phyloP scores from a whole-genome alignment of 2,888 invertebrate genomes.

The Polietes domitor region DNA sequence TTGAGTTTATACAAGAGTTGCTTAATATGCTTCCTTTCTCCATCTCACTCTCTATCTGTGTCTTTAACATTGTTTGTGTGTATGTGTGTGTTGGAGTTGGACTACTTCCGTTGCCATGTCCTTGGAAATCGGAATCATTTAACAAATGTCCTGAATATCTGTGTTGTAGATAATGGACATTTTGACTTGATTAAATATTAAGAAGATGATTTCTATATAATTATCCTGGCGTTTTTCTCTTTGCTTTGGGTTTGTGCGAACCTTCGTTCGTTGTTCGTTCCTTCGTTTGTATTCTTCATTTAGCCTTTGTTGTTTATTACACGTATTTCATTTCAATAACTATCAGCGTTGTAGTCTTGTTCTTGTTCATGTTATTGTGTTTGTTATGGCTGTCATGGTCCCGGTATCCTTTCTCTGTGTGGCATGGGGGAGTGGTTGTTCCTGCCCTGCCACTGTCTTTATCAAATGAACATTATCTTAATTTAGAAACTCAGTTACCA shows the following conservation, averaged over 20 bases:
- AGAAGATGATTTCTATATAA: slow-evolving; percentile 43
- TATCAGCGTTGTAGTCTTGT: slow-evolving; percentile 4
- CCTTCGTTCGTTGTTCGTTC: neutral
- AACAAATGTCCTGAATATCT: slow-evolving; percentile 25
- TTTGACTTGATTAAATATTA: slow-evolving; percentile 51
- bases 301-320: neutral
- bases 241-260: too few relatives aligned
- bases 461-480: slow-evolving; percentile 58
- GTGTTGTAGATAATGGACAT: slow-evolving; percentile 36
- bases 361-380: neutral
- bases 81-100: too few relatives aligned
- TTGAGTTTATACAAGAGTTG: slow-evolving; percentile 1
- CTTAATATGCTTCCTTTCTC: slow-evolving; percentile 18
- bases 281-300: neutral
- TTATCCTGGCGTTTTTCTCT: slow-evolving; percentile 10
- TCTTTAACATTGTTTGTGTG: neutral
- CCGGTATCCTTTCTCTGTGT: slow-evolving; percentile 37
- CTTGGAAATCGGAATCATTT: slow-evolving; percentile 12
- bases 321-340: slow-evolving; percentile 17
- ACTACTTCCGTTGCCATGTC: neutral
- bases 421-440: neutral
- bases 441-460: slow-evolving; percentile 22
- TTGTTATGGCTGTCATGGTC: neutral
- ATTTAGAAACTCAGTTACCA: slow-evolving; percentile 55
- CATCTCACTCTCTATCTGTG: neutral